Evolutionary conservation across 37 sponge, comb jelly and placozoan species (phyloP), one percentile per base, ranked within the genome.

Genomic region (Halichondria panicea): DNA sequence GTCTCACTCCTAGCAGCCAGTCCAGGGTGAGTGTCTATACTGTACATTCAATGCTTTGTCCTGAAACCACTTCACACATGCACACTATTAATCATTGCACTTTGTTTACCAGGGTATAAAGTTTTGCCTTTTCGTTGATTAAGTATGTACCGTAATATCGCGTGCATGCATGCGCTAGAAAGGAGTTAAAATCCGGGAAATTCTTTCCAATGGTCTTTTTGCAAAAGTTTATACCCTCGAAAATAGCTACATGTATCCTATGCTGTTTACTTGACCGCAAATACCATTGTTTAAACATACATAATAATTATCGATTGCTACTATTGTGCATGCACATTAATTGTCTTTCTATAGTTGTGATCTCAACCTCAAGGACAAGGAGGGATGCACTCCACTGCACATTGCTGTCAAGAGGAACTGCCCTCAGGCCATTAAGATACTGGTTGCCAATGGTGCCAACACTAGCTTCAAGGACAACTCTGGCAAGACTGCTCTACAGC

Each of bases 401-500:
- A 24, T 76, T 13, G 77, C 77, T 37, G 76, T 75, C 2, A 36
- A 48, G 31, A 36, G 44, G 13, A 76, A 75, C 70, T 46, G 53
- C 33, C 19, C 38, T 39, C 24, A 75, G 0, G 35, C 60, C 33
- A 53, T 69, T 0, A 65, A 67, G 18, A 3, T 58, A 18, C 70
- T 83, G 0, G 43, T 83, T 13, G 38, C 28, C 21, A 67, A 59
- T 32, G 84, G 84, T 38, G 77, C 70, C 33, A 68, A 41, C 40
- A 48, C 54, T 24, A 45, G 27, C 12, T 34, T 83, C 5, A 66
- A 75, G 50, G 76, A 83, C 24, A 45, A 32, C 2, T 6, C 40
- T 25, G 70, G 63, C 0, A 75, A 83, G 43, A 68, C 84, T 30
- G 63, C 84, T 12, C 50, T 76, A 6, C 84, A 83, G 0, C 55